Evolutionary conservation across 2,888 invertebrate genomes (phyloP).

Genomic region (Orthosia cruda): DNA sequence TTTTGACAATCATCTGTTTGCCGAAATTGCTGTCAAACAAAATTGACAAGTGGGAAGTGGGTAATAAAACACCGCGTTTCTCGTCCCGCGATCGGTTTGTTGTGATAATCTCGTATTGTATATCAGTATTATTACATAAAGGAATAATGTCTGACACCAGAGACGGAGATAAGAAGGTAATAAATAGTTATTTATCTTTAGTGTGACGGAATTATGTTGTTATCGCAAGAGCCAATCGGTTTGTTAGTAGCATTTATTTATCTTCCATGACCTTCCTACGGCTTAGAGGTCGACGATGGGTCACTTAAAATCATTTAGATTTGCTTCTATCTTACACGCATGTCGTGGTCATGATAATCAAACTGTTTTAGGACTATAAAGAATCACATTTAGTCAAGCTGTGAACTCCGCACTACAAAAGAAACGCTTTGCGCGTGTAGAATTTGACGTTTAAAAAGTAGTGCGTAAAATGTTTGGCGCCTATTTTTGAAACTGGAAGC

Average conservation of each 20-base stretch:
- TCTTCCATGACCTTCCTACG: constrained; percentile 81
- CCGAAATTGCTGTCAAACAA: constrained; percentile 63
- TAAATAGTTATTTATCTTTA: constrained; percentile 75
- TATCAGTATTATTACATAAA: constrained; percentile 71
- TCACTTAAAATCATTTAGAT: constrained; percentile 52
- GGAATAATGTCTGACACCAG: constrained; percentile 82
- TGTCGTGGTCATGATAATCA: constrained; percentile 17
- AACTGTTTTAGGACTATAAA: background rate
- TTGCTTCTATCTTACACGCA: constrained; percentile 9
- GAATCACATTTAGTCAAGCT: background rate
- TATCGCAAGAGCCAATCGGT: constrained; percentile 68
- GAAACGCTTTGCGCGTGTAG: background rate
- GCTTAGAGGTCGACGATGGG: constrained; percentile 81
- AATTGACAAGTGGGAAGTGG: constrained; percentile 47
- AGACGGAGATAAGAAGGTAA: constrained; percentile 87
- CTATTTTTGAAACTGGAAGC: constrained; percentile 36
- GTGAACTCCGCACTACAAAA: background rate
- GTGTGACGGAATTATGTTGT: constrained; percentile 67
- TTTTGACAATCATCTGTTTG: constrained; percentile 75
- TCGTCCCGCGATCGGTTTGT: constrained; percentile 40
- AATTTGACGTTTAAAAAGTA: constrained; percentile 35
- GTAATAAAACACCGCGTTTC: constrained; percentile 60
- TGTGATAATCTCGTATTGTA: constrained; percentile 58
- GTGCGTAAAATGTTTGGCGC: constrained; percentile 55
- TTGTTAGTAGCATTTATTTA: constrained; percentile 77